phyloP scores from a whole-genome alignment of 1,140 invertebrate genomes.

The Geopemphigus sp. region DNA sequence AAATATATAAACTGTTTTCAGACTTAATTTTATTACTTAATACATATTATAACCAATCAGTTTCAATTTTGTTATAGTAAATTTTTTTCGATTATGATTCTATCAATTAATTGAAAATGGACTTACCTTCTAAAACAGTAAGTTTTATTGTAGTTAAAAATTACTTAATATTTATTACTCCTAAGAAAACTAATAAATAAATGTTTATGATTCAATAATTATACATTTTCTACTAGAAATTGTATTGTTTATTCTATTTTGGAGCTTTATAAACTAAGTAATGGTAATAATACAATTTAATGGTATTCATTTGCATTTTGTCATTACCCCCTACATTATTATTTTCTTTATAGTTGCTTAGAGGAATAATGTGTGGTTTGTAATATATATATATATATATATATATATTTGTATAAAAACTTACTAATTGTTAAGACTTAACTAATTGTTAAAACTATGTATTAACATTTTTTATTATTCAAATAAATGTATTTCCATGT shows the following conservation, averaged over 20 bases:
- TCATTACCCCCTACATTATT: not conserved
- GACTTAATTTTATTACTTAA: no score
- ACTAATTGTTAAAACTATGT: no score
- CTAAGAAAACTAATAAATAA: not conserved
- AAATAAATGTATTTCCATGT: no score
- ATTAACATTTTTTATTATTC: no score
- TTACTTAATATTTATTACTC: no score
- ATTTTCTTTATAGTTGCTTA: not conserved
- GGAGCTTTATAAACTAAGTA: not conserved
- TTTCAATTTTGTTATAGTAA: not conserved
- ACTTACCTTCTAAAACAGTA: constrained; percentile 2
- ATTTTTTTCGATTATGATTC: not conserved
- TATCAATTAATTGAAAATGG: constrained; percentile 21
- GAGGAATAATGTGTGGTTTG: no score
- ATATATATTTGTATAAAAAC: no score
- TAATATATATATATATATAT: no score
- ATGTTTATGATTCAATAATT: not conserved
- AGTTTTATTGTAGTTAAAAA: not conserved
- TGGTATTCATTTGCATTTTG: no score
- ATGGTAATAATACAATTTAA: not conserved
- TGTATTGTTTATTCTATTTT: not conserved
- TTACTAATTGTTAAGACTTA: no score
- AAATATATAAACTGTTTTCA: no score
- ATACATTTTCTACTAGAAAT: not conserved
- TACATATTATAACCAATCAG: not conserved